These are phyloP conservation scores for Ctenicera cuprea DNA, from an alignment of 2,888 invertebrate genomes.

Conservation along the genomic window DNA sequence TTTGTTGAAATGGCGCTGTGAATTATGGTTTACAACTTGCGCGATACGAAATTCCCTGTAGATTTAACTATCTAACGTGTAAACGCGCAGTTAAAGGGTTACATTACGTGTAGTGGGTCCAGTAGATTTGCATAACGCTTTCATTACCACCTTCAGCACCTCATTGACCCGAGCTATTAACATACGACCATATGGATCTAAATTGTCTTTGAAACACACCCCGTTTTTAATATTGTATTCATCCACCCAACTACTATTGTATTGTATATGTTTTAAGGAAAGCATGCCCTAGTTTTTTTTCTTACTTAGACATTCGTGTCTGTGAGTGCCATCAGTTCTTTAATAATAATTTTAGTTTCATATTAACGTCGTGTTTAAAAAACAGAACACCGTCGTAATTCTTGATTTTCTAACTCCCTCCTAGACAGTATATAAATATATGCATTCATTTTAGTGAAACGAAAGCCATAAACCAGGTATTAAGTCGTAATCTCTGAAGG, in stretches of 20 bases:
- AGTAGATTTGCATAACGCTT: conserved; percentile 60
- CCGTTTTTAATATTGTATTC: conserved; percentile 45
- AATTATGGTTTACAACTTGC: conserved; percentile 9
- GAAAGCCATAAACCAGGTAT: not conserved
- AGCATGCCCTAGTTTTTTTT: not conserved
- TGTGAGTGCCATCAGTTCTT: not conserved
- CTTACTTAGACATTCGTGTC: not conserved
- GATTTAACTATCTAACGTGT: conserved; percentile 16
- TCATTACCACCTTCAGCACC: conserved; percentile 60
- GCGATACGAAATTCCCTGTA: conserved; percentile 20
- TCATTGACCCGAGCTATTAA: conserved; percentile 58
- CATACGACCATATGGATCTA: conserved; percentile 54
- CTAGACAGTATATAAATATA: not conserved
- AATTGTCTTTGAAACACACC: conserved; percentile 52
- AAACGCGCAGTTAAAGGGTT: conserved; percentile 39
- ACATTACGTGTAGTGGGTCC: conserved; percentile 56
- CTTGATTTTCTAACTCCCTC: no score
- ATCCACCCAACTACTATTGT: conserved; percentile 26
- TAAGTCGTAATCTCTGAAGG: conserved; percentile 21
- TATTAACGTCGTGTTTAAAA: not conserved
- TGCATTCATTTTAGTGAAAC: not conserved
- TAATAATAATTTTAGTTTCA: not conserved
- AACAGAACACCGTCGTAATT: no score
- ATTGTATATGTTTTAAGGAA: conserved; percentile 9
- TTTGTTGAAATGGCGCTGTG: conserved; percentile 25